Evolutionary conservation across 2,113 vertebrate genomes (phyloP).

Genomic region (Spermophilus dauricus): DNA sequence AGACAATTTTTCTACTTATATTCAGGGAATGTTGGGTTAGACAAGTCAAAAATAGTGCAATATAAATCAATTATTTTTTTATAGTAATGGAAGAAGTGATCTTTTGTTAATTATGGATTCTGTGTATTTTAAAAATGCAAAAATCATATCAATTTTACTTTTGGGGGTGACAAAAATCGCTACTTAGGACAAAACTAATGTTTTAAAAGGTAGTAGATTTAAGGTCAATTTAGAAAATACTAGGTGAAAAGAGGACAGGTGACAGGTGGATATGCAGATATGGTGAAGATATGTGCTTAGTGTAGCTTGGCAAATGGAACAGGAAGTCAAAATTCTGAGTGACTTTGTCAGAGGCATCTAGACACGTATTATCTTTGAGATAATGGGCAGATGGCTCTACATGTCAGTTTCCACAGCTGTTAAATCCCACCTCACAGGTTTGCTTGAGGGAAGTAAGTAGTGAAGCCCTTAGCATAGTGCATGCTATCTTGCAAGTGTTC

Average conservation of each 20-base stretch:
- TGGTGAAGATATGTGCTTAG: not conserved
- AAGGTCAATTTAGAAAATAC: not conserved
- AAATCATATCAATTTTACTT: not conserved
- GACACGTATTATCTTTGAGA: not conserved
- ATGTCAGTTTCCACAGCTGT: not conserved
- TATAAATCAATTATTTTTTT: not conserved
- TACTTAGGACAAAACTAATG: not conserved
- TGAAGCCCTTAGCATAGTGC: not conserved
- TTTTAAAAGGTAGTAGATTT: not conserved
- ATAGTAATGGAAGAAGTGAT: not conserved
- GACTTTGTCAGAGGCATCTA: not conserved
- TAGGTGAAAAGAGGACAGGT: not conserved
- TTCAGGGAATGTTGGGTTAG: not conserved
- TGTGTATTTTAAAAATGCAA: not conserved
- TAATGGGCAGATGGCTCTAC: not conserved
- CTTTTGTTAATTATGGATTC: conserved; percentile 7
- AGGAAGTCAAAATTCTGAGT: not conserved
- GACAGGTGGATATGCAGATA: not conserved
- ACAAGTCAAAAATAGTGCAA: not conserved
- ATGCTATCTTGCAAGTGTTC: not conserved
- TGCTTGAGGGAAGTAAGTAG: not conserved
- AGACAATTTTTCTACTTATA: not conserved
- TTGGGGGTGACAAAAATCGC: not conserved
- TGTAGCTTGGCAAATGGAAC: not conserved
- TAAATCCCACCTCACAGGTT: not conserved